Conservation (phyloP, 35 echinoderm and acorn worm genomes). For the Antedon bifida region DNA sequence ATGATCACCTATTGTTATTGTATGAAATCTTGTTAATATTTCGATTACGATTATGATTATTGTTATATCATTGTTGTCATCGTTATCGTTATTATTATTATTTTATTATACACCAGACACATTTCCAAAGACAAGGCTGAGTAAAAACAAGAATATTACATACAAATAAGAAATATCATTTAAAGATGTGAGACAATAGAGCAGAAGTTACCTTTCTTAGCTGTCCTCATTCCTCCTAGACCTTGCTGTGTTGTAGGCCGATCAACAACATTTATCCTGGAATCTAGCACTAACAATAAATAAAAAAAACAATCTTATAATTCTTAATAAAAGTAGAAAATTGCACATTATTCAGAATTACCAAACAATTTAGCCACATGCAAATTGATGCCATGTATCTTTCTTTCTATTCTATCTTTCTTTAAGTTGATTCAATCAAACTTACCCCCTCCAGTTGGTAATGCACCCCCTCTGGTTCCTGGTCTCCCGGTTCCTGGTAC, state of each 20-base stretch:
- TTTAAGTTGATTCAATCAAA: not conserved
- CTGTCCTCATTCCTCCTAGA: constrained; percentile 87
- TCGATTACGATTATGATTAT: too few species aligned
- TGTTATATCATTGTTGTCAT: too few species aligned
- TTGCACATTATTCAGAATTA: not conserved
- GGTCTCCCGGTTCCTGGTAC: constrained; percentile 79
- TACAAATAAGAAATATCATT: too few species aligned
- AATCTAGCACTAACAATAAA: constrained; percentile 55
- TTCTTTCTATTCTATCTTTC: too few species aligned
- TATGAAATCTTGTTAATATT: too few species aligned
- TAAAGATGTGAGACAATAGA: too few species aligned
- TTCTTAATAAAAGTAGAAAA: not conserved
- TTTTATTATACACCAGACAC: too few species aligned
- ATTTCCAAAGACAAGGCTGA: too few species aligned
- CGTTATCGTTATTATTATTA: too few species aligned
- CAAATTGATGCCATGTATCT: not conserved
- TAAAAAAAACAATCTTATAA: constrained; percentile 1
- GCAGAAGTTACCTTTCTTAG: constrained; percentile 62
- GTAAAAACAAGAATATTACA: too few species aligned
- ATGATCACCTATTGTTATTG: too few species aligned
- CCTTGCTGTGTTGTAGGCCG: constrained; percentile 94
- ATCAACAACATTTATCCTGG: constrained; percentile 80
- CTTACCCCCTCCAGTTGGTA: constrained; percentile 25
- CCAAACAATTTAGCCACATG: not conserved
- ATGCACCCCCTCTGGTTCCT: constrained; percentile 71